Conservation (phyloP, 2,888 invertebrate genomes). For the Ophioninae sp. region DNA sequence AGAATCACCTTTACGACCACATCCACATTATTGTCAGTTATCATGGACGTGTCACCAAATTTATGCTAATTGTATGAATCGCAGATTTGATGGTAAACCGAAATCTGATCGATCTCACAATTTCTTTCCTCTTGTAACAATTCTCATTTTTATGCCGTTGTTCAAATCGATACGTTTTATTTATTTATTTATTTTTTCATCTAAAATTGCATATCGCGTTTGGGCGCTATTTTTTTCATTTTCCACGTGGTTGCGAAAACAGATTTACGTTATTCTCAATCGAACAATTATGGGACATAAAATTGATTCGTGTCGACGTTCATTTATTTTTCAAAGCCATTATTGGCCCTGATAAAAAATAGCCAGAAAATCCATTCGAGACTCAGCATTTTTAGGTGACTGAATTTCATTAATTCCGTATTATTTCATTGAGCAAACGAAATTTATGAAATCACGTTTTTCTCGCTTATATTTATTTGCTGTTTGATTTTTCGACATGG, state of each 20-base stretch:
- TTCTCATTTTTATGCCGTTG: conserved; percentile 2
- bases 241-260: conserved; percentile 5
- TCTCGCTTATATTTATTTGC: not conserved
- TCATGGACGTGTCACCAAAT: conserved; percentile 74
- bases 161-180: not conserved
- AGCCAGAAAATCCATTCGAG: not conserved
- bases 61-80: conserved; percentile 59
- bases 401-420: not conserved
- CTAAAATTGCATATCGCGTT: not conserved
- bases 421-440: not conserved
- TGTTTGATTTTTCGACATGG: conserved; percentile 27
- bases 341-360: not conserved
- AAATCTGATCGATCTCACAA: conserved; percentile 31
- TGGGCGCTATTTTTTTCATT: not conserved
- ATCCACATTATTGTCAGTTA: conserved; percentile 76
- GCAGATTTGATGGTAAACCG: conserved; percentile 50
- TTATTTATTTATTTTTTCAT: not conserved
- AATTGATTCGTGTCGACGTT: conserved; percentile 4
- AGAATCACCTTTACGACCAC: conserved; percentile 68
- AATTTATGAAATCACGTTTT: conserved; percentile 33
- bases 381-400: not conserved
- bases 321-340: not conserved
- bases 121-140: conserved; percentile 23
- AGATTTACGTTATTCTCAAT: not conserved
- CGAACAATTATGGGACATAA: not conserved